Conservation (phyloP, 2,888 invertebrate genomes). For the Lepidocyrtoides sp. region DNA sequence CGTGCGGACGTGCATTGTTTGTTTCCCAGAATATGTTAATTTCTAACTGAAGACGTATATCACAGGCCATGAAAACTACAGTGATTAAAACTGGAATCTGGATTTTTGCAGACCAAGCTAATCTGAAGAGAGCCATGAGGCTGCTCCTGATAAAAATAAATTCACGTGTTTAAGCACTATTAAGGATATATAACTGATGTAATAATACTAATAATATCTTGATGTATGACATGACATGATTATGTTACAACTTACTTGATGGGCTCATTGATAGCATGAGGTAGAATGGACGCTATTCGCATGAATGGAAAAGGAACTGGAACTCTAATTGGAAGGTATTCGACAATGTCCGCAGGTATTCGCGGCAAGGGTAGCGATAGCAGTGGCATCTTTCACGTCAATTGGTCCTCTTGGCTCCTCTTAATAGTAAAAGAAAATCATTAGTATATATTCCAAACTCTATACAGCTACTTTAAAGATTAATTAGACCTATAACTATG, state of each 20-base stretch:
- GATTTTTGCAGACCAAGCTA: conserved; percentile 91
- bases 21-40: conserved; percentile 89
- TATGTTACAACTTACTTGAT: conserved; percentile 78
- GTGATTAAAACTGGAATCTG: conserved; percentile 90
- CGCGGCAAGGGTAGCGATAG: conserved; percentile 64
- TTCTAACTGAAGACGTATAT: conserved; percentile 90
- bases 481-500: too few species aligned
- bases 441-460: not conserved
- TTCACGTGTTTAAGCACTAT: too few species aligned
- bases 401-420: too few species aligned
- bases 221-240: too few species aligned
- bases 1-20: conserved; percentile 68
- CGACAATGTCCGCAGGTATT: conserved; percentile 36
- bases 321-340: conserved; percentile 71
- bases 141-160: conserved; percentile 86
- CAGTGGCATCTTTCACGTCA: conserved; percentile 54
- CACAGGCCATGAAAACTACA: conserved; percentile 90
- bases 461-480: too few species aligned
- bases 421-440: not conserved
- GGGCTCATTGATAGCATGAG: conserved; percentile 74
- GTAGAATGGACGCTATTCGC: conserved; percentile 78
- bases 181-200: too few species aligned
- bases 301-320: conserved; percentile 73
- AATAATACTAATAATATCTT: too few species aligned
- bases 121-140: conserved; percentile 90